Evolutionary conservation across 2,797 vertebrate species (phyloP).

Genomic region (Kryptolebias ocellatus): DNA sequence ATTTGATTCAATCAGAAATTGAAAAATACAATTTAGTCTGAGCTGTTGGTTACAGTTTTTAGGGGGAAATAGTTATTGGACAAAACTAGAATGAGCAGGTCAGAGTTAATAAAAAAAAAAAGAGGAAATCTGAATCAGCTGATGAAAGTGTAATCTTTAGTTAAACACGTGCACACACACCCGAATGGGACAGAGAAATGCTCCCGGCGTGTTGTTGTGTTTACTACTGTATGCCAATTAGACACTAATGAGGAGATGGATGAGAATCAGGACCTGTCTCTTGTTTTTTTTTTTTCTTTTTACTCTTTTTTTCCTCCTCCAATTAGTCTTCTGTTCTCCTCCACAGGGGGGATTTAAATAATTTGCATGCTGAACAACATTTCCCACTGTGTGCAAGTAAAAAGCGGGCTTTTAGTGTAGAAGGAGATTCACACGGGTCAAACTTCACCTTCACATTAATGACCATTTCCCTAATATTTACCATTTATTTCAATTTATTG

Average conservation of each 20-base stretch:
- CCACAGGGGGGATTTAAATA: conserved; percentile 34
- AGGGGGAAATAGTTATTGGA: no score
- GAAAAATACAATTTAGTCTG: no score
- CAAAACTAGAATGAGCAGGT: no score
- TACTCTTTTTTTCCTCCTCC: conserved; percentile 8
- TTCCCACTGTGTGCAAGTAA: conserved; percentile 42
- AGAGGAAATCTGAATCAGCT: no score
- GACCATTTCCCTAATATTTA: no score
- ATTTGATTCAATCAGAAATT: no score
- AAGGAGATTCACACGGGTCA: conserved; percentile 2
- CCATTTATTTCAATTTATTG: no score
- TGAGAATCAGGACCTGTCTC: conserved; percentile 51
- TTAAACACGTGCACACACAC: no score
- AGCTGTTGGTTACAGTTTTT: no score
- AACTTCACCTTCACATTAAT: not conserved
- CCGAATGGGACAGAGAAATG: conserved; percentile 8
- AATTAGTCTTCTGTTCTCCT: conserved; percentile 36
- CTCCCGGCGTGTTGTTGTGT: conserved; percentile 44
- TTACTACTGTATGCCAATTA: conserved; percentile 56
- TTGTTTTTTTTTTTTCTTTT: conserved; percentile 39
- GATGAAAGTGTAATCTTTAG: no score
- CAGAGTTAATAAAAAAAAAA: no score
- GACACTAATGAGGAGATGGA: conserved; percentile 58
- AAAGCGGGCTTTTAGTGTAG: conserved; percentile 27
- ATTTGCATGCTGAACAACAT: conserved; percentile 47